These are phyloP conservation scores for Apamea monoglypha DNA, from an alignment of 2,888 invertebrate species.

Conservation along the genomic window DNA sequence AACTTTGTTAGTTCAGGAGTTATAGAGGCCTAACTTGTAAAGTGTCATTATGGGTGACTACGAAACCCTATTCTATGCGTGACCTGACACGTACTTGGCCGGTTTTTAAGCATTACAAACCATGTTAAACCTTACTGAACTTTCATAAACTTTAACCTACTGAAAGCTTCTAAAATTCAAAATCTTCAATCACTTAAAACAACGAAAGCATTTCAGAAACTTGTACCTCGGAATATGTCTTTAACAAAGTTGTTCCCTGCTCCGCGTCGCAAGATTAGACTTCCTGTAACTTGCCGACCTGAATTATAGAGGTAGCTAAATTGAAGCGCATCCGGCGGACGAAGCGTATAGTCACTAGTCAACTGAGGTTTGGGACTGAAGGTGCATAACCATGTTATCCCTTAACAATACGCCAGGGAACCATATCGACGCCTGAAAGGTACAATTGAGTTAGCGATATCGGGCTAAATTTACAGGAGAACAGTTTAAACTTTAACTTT, in stretches of 20 bases:
- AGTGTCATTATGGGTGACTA: no score
- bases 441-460: neutral
- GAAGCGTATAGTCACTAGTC: constrained; percentile 16
- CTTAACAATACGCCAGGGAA: constrained; percentile 18
- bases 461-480: neutral
- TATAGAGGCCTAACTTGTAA: no score
- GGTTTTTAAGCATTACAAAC: constrained; percentile 13
- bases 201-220: constrained; percentile 35
- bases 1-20: no score
- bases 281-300: constrained; percentile 33
- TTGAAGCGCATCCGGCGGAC: constrained; percentile 24
- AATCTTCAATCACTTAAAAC: constrained; percentile 43
- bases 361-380: constrained; percentile 19
- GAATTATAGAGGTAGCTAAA: constrained; percentile 47
- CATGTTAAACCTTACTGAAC: constrained; percentile 8
- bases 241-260: constrained; percentile 36
- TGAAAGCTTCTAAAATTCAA: constrained; percentile 27
- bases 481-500: no score
- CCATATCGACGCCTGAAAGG: neutral
- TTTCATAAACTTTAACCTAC: constrained; percentile 22
- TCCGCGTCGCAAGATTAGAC: constrained; percentile 34
- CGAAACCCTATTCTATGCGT: no score
- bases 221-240: constrained; percentile 31
- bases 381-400: constrained; percentile 35
- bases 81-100: no score